Evolutionary conservation across 2,113 vertebrate genomes (phyloP).

Genomic region (Lanius ludovicianus): DNA sequence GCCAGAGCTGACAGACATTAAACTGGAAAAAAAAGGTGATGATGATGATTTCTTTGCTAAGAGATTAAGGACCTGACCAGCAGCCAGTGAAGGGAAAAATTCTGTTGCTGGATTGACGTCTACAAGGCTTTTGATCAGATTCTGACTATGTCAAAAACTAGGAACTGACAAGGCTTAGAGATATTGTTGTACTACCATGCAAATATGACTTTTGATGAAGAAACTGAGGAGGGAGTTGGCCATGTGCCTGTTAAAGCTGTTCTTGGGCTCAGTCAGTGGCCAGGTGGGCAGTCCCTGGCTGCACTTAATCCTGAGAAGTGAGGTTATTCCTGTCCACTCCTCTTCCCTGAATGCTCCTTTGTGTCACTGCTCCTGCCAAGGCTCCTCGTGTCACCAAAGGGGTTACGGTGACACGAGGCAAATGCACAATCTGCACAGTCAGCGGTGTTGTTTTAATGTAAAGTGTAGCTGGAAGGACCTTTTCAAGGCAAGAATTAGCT

Average conservation of each 20-base stretch:
- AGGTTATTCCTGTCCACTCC: neutral
- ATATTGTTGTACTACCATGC: neutral
- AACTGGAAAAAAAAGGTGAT: neutral
- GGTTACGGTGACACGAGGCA: neutral
- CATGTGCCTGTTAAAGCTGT: neutral
- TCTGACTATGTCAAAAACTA: neutral
- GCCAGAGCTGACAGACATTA: neutral
- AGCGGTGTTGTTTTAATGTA: neutral
- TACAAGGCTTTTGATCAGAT: neutral
- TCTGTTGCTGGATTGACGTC: neutral
- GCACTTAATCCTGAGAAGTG: rapidly evolving
- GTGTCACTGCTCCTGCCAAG: neutral
- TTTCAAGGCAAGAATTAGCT: neutral
- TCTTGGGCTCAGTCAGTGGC: neutral
- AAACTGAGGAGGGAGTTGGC: neutral
- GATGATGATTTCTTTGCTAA: neutral
- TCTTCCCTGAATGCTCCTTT: neutral
- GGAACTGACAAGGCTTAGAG: neutral
- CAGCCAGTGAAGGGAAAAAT: neutral
- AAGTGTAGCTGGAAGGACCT: neutral
- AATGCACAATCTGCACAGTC: neutral
- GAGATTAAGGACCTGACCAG: neutral
- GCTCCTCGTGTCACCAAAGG: neutral
- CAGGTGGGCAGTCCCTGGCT: neutral
- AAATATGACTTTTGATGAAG: neutral